A percentile compares a stretch with the other conserved stretches of the same genome.
Conservation (phyloP, 2,888 invertebrate genomes). For the Macrosoma leucophasiata region DNA sequence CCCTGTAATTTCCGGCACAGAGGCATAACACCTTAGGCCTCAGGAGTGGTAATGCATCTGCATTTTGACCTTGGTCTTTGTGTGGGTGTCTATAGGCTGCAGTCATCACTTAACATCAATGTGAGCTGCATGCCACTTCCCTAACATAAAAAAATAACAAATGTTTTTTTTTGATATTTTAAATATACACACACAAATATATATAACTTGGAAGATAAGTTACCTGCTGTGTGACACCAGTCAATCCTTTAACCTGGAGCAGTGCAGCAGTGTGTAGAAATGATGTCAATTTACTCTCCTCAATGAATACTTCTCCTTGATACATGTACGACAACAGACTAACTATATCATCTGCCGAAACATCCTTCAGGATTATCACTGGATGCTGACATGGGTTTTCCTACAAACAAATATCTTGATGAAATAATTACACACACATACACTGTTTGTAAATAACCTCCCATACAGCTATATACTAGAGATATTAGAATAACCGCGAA, state of each 20-base stretch:
- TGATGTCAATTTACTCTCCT: constrained; percentile 79
- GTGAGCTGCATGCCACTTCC: too few species aligned
- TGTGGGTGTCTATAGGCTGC: too few species aligned
- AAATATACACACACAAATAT: too few species aligned
- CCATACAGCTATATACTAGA: constrained; percentile 11
- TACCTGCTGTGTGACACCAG: constrained; percentile 73
- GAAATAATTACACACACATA: constrained; percentile 10
- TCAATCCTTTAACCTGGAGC: constrained; percentile 80
- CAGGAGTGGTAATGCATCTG: too few species aligned
- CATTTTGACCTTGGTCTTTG: too few species aligned
- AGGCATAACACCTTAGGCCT: too few species aligned
- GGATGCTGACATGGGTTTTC: constrained; percentile 85
- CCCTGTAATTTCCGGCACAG: too few species aligned
- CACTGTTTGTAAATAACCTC: constrained; percentile 8
- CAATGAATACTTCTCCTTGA: constrained; percentile 82
- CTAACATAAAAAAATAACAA: too few species aligned
- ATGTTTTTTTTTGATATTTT: too few species aligned
- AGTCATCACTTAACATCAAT: too few species aligned
- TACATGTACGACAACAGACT: constrained; percentile 83
- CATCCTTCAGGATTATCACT: constrained; percentile 83
- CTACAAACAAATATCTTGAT: constrained; percentile 46
- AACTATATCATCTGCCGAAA: constrained; percentile 78
- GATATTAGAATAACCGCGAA: constrained; percentile 46
- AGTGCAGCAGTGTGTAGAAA: constrained; percentile 81
- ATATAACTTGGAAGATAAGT: too few species aligned